Percentiles rank a stretch among this genome's conserved stretches.
Conservation (phyloP, 2,888 invertebrate genomes). For the Cephus sareptanus region DNA sequence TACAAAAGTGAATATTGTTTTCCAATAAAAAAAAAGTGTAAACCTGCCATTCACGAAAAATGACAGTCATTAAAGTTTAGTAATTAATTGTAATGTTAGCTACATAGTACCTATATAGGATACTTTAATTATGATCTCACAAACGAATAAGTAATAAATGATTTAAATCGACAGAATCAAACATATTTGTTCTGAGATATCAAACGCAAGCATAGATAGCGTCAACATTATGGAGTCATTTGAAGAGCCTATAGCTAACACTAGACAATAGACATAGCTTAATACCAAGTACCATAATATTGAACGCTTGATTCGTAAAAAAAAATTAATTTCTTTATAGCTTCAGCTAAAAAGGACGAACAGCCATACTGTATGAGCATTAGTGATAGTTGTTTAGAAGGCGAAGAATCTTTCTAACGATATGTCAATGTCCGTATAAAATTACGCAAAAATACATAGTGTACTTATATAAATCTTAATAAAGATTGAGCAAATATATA, state of each 20-base stretch:
- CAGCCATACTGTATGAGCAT: neutral
- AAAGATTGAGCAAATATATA: neutral
- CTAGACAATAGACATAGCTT: neutral
- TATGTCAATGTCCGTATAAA: neutral
- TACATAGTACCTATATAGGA: neutral
- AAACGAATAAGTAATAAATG: neutral
- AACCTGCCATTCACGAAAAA: conserved; percentile 11
- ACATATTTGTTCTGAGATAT: neutral
- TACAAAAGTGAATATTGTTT: neutral
- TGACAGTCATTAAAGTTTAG: neutral
- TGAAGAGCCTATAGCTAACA: neutral
- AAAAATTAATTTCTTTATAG: neutral
- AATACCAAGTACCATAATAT: neutral
- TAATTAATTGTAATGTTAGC: neutral
- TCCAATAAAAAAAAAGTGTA: conserved; percentile 9
- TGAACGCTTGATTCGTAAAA: neutral
- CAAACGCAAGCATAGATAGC: neutral
- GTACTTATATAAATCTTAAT: neutral
- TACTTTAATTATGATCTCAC: neutral
- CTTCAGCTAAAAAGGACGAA: neutral
- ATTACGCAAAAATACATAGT: neutral
- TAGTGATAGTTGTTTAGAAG: neutral
- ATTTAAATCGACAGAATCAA: neutral
- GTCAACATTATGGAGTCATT: neutral
- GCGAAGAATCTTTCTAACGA: neutral